Percentiles rank a stretch among this genome's conserved stretches.
Conservation (phyloP, 2,113 vertebrate species). For the Euleptes europaea region DNA sequence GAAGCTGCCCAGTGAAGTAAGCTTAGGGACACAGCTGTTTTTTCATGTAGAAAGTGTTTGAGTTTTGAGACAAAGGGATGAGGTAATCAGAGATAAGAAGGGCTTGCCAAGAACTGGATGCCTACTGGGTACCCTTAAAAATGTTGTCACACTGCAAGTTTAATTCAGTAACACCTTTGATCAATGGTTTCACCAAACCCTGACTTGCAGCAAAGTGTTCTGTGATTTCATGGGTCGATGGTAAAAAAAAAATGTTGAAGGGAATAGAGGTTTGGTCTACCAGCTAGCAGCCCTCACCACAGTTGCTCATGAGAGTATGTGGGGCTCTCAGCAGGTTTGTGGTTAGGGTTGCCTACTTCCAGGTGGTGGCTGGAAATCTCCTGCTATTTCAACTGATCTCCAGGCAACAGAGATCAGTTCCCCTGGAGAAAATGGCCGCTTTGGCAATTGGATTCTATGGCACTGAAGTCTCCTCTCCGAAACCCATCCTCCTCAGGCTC, state of each 20-base stretch:
- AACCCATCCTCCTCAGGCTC: too few relatives aligned
- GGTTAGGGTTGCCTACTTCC: too few relatives aligned
- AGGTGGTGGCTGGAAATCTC: too few relatives aligned
- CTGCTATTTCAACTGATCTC: too few relatives aligned
- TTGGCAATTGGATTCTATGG: too few relatives aligned
- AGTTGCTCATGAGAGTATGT: too few relatives aligned
- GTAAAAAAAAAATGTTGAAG: background rate
- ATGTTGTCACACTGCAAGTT: background rate
- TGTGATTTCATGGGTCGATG: background rate
- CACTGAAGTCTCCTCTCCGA: too few relatives aligned
- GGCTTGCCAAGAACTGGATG: slow-evolving; percentile 9
- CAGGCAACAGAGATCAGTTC: too few relatives aligned
- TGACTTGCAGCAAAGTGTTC: background rate
- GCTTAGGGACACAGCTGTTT: slow-evolving; percentile 9
- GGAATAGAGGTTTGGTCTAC: too few relatives aligned
- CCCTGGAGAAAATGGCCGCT: too few relatives aligned
- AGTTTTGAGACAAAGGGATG: slow-evolving; percentile 23
- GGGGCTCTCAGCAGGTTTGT: too few relatives aligned
- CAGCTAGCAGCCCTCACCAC: too few relatives aligned
- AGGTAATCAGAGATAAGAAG: slow-evolving; percentile 14
- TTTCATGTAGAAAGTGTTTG: slow-evolving; percentile 11
- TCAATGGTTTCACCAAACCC: background rate
- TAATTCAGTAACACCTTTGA: background rate
- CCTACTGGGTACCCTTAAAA: background rate
- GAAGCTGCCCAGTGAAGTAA: slow-evolving; percentile 11